Evolutionary conservation across 2,113 vertebrate genomes (phyloP).

Genomic region (Grantiella picta): DNA sequence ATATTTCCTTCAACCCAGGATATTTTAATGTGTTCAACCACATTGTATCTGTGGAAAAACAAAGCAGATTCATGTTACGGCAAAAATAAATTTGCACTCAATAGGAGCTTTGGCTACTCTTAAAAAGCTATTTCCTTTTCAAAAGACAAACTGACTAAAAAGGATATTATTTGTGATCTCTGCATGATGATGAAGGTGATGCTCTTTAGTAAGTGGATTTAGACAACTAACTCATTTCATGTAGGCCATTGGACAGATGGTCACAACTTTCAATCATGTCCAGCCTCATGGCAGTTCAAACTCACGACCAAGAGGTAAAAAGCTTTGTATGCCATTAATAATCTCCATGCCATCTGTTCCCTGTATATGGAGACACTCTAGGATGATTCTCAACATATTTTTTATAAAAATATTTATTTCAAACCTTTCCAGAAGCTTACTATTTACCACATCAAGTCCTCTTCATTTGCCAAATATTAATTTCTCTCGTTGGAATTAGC

Average conservation of each 20-base stretch:
- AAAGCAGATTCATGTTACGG: not conserved
- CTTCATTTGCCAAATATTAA: not conserved
- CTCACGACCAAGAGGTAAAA: conserved; percentile 48
- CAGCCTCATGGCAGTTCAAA: conserved; percentile 23
- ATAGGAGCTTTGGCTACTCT: not conserved
- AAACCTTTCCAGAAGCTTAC: conserved; percentile 13
- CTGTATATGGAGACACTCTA: conserved; percentile 15
- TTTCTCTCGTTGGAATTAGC: not conserved
- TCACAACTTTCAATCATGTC: conserved; percentile 47
- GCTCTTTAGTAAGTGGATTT: conserved; percentile 29
- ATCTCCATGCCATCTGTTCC: conserved; percentile 38
- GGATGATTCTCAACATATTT: conserved; percentile 37
- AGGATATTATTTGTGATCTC: not conserved
- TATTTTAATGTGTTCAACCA: not conserved
- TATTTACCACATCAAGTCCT: not conserved
- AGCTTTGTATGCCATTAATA: conserved; percentile 42
- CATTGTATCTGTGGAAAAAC: not conserved
- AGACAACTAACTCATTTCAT: conserved; percentile 4
- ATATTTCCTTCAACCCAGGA: not conserved
- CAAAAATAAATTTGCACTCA: not conserved
- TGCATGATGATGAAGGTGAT: conserved; percentile 11
- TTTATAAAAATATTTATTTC: conserved; percentile 36
- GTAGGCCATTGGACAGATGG: conserved; percentile 46
- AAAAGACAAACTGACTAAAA: not conserved
- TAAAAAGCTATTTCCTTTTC: not conserved